A percentile compares a stretch with the other conserved stretches of the same genome.
These are phyloP conservation scores for Drosophila yakuba DNA, from an alignment of 1,140 invertebrate genomes.

Conservation along the genomic window DNA sequence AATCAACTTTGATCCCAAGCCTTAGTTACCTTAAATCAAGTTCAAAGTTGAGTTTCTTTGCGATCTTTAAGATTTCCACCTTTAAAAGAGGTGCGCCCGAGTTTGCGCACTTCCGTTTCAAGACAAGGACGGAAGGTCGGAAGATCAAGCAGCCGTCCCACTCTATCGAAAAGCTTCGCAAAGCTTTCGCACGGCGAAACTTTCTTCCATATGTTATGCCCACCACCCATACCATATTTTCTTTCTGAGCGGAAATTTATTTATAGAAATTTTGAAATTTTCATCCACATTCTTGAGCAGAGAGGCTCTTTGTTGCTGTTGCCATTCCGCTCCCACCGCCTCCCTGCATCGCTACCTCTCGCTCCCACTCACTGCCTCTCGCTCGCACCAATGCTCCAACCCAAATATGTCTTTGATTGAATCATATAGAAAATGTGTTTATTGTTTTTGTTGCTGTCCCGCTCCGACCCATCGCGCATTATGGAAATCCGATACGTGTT, in stretches of 20 bases:
- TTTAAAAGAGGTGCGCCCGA: conserved; percentile 46
- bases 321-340: conserved; percentile 58
- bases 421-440: conserved; percentile 76
- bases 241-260: conserved; percentile 56
- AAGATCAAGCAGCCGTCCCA: conserved; percentile 51
- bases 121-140: conserved; percentile 25
- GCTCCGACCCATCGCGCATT: conserved; percentile 76
- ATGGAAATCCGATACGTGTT: conserved; percentile 84
- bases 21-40: background rate
- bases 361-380: conserved; percentile 50
- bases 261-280: conserved; percentile 81
- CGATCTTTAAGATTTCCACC: conserved; percentile 9
- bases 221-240: conserved; percentile 62
- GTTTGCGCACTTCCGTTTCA: conserved; percentile 62
- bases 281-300: conserved; percentile 74
- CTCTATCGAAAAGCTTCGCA: conserved; percentile 45
- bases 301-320: conserved; percentile 47
- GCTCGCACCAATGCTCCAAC: conserved; percentile 75
- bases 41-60: background rate
- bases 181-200: conserved; percentile 50
- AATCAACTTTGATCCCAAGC: background rate
- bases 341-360: conserved; percentile 39
- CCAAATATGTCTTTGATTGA: conserved; percentile 84
- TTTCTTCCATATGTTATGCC: conserved; percentile 74
- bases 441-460: conserved; percentile 81